Evolutionary conservation across 2,113 vertebrate species (phyloP).

Genomic region (Neotoma lepida): DNA sequence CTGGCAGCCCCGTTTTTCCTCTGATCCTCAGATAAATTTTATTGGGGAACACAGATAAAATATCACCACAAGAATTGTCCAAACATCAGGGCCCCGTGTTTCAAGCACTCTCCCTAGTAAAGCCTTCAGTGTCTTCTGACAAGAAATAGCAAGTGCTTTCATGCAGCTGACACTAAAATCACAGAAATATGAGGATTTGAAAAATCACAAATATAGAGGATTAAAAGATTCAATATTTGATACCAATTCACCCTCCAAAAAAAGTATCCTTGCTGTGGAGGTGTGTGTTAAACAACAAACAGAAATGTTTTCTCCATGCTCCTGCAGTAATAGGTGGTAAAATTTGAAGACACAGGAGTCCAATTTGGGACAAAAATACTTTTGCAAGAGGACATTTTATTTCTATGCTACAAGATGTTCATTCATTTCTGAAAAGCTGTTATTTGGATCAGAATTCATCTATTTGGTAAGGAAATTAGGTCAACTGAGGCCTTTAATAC

Average conservation of each 20-base stretch:
- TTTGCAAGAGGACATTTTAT: not conserved
- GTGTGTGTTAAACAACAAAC: not conserved
- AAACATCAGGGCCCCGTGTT: not conserved
- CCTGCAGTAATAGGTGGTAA: not conserved
- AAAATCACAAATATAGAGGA: not conserved
- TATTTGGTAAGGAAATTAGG: slow-evolving; percentile 23
- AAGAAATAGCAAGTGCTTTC: not conserved
- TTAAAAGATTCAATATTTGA: not conserved
- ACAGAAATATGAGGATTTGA: not conserved
- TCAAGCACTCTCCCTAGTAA: slow-evolving; percentile 26
- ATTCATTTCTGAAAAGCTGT: not conserved
- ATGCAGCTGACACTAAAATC: not conserved
- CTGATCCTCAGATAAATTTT: too few relatives aligned
- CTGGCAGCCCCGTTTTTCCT: too few relatives aligned
- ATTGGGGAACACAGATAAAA: too few relatives aligned
- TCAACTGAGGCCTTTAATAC: not conserved
- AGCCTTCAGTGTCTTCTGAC: not conserved
- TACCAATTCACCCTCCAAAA: not conserved
- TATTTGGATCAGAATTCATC: not conserved
- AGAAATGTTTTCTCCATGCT: not conserved
- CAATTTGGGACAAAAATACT: not conserved
- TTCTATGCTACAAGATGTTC: not conserved
- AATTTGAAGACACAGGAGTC: not conserved
- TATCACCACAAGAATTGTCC: not conserved
- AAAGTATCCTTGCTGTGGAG: not conserved